Percentiles rank a stretch among this genome's conserved stretches.
These are phyloP conservation scores for Siniperca obscura DNA, from an alignment of 2,797 vertebrate genomes.

Conservation along the genomic window DNA sequence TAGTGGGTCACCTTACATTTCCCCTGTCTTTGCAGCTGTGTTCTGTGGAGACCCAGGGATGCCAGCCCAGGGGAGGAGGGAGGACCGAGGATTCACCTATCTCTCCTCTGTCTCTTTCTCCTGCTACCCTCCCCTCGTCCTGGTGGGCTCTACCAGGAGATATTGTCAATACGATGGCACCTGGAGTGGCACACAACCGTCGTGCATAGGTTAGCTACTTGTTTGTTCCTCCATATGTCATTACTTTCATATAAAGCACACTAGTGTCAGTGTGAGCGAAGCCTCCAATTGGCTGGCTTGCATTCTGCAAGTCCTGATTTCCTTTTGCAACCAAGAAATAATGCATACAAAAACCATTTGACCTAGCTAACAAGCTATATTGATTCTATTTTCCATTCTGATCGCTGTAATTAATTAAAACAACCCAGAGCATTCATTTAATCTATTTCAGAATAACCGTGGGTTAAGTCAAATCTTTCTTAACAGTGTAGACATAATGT, in stretches of 20 bases:
- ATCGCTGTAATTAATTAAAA: constrained; percentile 38
- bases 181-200: constrained; percentile 97
- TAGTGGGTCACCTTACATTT: constrained; percentile 17
- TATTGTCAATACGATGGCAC: constrained; percentile 97
- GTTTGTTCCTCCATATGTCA: neutral
- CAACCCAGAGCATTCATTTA: constrained; percentile 12
- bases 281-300: neutral
- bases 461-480: neutral
- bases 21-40: constrained; percentile 85
- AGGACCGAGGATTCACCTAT: constrained; percentile 96
- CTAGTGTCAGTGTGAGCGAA: neutral
- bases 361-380: constrained; percentile 40
- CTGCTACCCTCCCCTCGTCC: constrained; percentile 89
- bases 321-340: constrained; percentile 22
- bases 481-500: neutral
- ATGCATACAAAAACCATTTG: constrained; percentile 36
- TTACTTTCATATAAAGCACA: neutral
- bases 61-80: constrained; percentile 90
- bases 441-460: neutral
- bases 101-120: constrained; percentile 95
- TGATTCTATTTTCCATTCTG: constrained; percentile 31
- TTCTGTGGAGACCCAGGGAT: constrained; percentile 97
- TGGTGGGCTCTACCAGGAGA: constrained; percentile 93
- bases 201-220: constrained; percentile 90
- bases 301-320: constrained; percentile 14